phyloP scores from a whole-genome alignment of 2,113 vertebrate genomes.

The Megalops atlanticus region DNA sequence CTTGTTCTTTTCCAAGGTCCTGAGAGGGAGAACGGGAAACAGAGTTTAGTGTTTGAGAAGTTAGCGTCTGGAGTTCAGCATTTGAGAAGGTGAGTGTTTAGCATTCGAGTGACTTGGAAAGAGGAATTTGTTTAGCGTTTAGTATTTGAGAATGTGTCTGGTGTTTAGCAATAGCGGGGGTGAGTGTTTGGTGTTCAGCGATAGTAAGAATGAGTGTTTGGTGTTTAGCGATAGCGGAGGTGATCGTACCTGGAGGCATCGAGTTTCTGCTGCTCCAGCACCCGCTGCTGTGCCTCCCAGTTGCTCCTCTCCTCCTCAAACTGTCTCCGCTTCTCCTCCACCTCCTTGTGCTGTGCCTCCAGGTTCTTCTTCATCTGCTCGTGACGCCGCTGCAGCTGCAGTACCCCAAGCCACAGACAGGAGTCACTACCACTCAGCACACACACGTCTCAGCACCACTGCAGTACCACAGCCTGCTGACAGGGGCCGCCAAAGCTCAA shows the following conservation, averaged over 20 bases:
- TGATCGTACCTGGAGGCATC: constrained; percentile 73
- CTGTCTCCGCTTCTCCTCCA: constrained; percentile 90
- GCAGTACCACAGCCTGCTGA: neutral
- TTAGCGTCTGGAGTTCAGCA: neutral
- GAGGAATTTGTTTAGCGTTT: no score
- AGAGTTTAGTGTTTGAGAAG: constrained; percentile 21
- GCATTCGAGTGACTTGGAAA: no score
- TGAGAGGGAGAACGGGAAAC: constrained; percentile 50
- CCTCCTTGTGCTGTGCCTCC: constrained; percentile 89
- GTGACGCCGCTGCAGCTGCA: constrained; percentile 85
- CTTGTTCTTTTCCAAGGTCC: constrained; percentile 98
- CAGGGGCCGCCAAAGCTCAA: neutral
- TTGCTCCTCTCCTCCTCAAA: constrained; percentile 85
- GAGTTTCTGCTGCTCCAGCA: constrained; percentile 90
- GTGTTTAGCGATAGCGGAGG: no score
- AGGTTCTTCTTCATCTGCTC: constrained; percentile 97
- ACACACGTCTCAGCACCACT: neutral
- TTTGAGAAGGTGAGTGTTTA: neutral
- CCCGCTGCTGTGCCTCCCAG: constrained; percentile 90
- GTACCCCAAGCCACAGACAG: constrained; percentile 11
- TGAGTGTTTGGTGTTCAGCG: no score
- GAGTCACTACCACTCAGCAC: neutral
- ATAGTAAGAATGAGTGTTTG: no score
- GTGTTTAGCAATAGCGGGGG: no score
- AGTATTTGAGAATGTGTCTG: no score